These are phyloP conservation scores for Pavo muticus DNA, from an alignment of 2,113 vertebrate species.

Conservation along the genomic window DNA sequence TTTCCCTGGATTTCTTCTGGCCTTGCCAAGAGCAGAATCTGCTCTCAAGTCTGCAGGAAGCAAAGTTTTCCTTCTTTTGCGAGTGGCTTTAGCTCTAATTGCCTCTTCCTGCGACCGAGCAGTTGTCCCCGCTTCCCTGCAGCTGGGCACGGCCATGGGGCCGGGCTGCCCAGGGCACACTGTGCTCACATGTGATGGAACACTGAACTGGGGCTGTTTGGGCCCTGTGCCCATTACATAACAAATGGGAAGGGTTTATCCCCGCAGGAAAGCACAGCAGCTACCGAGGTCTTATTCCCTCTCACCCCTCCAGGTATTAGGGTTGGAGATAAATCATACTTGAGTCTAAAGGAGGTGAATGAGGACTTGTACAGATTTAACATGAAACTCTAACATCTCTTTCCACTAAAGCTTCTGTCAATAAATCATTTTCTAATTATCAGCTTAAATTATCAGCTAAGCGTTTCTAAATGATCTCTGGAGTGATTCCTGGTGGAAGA, in stretches of 20 bases:
- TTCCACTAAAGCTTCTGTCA: slow-evolving; percentile 55
- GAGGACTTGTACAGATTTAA: slow-evolving; percentile 29
- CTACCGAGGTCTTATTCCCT: neutral
- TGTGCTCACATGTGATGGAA: neutral
- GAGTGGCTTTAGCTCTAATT: slow-evolving; percentile 4
- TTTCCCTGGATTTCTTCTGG: neutral
- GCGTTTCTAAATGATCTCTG: slow-evolving; percentile 46
- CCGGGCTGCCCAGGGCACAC: too few relatives aligned
- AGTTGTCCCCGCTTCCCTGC: neutral
- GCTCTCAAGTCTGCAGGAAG: neutral
- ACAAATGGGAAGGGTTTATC: neutral
- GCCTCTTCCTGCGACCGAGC: slow-evolving; percentile 37
- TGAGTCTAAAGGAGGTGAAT: neutral
- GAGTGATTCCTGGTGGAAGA: slow-evolving; percentile 10
- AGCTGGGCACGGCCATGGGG: fast-evolving
- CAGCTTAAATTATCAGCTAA: slow-evolving; percentile 58
- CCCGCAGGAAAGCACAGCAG: neutral
- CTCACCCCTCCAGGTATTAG: neutral
- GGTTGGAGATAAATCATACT: neutral
- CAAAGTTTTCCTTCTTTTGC: neutral
- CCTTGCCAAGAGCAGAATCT: neutral
- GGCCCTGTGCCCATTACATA: fast-evolving
- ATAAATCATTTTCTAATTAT: slow-evolving; percentile 75
- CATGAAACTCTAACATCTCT: neutral
- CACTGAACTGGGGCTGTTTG: neutral